These are phyloP conservation scores for Graphium colonna DNA, from an alignment of 2,888 invertebrate genomes.

Conservation along the genomic window DNA sequence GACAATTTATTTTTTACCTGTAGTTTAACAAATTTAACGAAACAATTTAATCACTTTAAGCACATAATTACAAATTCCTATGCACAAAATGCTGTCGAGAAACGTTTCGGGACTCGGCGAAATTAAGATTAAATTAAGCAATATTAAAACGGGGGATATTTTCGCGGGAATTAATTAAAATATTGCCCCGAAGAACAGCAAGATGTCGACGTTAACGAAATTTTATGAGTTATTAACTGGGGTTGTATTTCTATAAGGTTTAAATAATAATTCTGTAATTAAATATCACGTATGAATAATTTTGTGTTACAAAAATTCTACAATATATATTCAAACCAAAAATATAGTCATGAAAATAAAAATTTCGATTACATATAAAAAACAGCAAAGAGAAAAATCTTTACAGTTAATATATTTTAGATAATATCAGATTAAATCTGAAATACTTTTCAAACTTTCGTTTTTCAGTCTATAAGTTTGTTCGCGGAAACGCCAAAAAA, in stretches of 20 bases:
- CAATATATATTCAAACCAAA: too few species aligned
- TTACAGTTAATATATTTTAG: too few species aligned
- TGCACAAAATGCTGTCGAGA: constrained; percentile 53
- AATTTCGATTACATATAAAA: too few species aligned
- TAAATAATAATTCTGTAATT: neutral
- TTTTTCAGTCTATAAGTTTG: too few species aligned
- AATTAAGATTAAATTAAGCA: constrained; percentile 71
- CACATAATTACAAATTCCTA: constrained; percentile 58
- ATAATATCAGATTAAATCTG: too few species aligned
- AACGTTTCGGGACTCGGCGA: constrained; percentile 55
- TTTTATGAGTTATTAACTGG: constrained; percentile 8
- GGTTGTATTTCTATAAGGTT: neutral
- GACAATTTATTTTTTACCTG: too few species aligned
- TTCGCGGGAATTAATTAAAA: constrained; percentile 71
- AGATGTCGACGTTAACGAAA: constrained; percentile 19
- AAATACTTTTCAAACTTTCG: too few species aligned
- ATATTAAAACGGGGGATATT: constrained; percentile 65
- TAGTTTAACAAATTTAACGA: constrained; percentile 18
- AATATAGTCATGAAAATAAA: too few species aligned
- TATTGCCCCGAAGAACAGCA: constrained; percentile 51
- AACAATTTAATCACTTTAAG: constrained; percentile 21
- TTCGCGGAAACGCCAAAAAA: too few species aligned
- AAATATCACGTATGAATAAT: neutral
- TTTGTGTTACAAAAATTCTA: too few species aligned
- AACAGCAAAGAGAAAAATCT: too few species aligned